phyloP scores from a whole-genome alignment of 1,140 invertebrate genomes.

The Portunus trituberculatus region DNA sequence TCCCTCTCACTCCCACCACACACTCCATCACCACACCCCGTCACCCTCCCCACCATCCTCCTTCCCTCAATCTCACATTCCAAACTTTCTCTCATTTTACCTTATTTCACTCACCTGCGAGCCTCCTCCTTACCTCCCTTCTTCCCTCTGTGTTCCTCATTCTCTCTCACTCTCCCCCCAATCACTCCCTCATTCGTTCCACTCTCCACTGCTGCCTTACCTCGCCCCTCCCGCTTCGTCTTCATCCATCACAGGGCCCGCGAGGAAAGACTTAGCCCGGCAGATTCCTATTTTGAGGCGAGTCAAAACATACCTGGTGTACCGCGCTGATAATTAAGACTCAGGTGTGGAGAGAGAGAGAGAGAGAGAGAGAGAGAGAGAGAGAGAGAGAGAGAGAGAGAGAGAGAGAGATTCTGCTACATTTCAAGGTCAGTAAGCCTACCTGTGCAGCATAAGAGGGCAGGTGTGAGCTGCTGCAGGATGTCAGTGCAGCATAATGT shows the following conservation, averaged over 20 bases:
- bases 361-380: slow-evolving; percentile 52
- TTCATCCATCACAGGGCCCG: slow-evolving; percentile 37
- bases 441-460: not conserved
- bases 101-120: not conserved
- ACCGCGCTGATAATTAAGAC: slow-evolving; percentile 41
- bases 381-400: slow-evolving; percentile 50
- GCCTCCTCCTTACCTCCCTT: not conserved
- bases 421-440: not conserved
- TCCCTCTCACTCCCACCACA: not conserved
- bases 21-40: not conserved
- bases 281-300: slow-evolving; percentile 41
- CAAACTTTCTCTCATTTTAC: slow-evolving; percentile 1
- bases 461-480: not conserved
- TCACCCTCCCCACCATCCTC: not conserved
- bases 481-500: not conserved
- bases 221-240: not conserved
- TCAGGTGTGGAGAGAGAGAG: slow-evolving; percentile 22
- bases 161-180: slow-evolving; percentile 30
- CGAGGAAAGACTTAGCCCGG: not conserved
- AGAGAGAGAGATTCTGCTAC: slow-evolving; percentile 31
- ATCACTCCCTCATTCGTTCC: slow-evolving; percentile 62
- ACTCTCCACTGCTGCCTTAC: slow-evolving; percentile 28
- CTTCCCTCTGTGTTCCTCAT: not conserved
- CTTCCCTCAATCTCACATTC: not conserved
- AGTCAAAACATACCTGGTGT: slow-evolving; percentile 51